Conservation (phyloP, 2,888 invertebrate genomes). For the Harmothoe impar region DNA sequence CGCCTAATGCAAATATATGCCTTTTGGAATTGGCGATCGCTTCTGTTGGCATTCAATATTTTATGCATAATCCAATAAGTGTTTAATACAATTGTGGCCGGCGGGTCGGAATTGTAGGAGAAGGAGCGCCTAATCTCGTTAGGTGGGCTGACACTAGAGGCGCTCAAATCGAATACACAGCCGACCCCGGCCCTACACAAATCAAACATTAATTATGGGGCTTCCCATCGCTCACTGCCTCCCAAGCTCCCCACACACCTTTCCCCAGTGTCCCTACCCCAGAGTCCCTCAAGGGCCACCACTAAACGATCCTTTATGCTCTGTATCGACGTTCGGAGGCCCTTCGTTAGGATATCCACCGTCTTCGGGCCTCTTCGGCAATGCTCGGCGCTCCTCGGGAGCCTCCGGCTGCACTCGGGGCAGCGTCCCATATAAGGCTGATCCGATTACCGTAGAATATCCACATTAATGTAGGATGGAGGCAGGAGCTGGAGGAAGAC, state of each 20-base stretch:
- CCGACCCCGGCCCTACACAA: slow-evolving; percentile 34
- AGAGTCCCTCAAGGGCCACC: background rate
- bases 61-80: slow-evolving; percentile 62
- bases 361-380: background rate
- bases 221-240: background rate
- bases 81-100: slow-evolving; percentile 61
- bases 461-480: too few species aligned
- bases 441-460: too few species aligned
- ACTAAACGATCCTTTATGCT: background rate
- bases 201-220: slow-evolving; percentile 61
- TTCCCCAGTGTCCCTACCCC: slow-evolving; percentile 16
- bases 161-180: slow-evolving; percentile 55
- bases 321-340: background rate
- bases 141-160: slow-evolving; percentile 46
- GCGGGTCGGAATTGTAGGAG: slow-evolving; percentile 1
- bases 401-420: background rate
- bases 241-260: background rate
- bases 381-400: background rate
- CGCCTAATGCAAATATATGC: slow-evolving; percentile 61
- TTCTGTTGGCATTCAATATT: slow-evolving; percentile 64
- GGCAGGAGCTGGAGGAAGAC: too few species aligned
- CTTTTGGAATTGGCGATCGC: slow-evolving; percentile 54
- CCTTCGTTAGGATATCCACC: background rate
- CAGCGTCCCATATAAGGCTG: background rate
- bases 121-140: slow-evolving; percentile 44